Conservation (phyloP, 2,797 vertebrate genomes). For the Tolypeutes matacus region DNA sequence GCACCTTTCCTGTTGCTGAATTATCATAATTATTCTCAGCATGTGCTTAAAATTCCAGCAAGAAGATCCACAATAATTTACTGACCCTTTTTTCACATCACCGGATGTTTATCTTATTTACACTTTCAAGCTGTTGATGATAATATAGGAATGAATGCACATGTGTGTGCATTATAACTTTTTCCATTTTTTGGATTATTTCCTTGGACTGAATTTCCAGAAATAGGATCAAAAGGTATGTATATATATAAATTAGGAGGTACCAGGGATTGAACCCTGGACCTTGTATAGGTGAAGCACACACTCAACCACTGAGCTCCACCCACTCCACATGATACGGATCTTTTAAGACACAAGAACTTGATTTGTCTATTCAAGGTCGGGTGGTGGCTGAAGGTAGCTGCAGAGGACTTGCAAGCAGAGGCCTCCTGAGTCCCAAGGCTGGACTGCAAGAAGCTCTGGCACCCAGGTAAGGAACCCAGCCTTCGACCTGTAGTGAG, state of each 20-base stretch:
- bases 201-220: neutral
- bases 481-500: neutral
- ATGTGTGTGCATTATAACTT: neutral
- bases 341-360: neutral
- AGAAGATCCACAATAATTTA: neutral
- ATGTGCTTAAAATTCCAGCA: neutral
- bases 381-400: neutral
- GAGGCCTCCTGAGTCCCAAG: neutral
- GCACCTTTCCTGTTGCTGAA: neutral
- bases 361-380: neutral
- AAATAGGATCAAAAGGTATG: neutral
- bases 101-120: conserved; percentile 36
- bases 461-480: neutral
- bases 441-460: neutral
- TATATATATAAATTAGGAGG: neutral
- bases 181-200: conserved; percentile 33
- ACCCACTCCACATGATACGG: too few species aligned
- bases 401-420: neutral
- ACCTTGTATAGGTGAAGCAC: too few species aligned
- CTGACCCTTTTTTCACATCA: neutral
- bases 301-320: too few species aligned
- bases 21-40: neutral
- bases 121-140: conserved; percentile 5
- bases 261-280: too few species aligned
- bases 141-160: neutral